Base-by-base conservation (phyloP, 1,140 invertebrate genomes). In the Octopus bimaculoides region DNA sequence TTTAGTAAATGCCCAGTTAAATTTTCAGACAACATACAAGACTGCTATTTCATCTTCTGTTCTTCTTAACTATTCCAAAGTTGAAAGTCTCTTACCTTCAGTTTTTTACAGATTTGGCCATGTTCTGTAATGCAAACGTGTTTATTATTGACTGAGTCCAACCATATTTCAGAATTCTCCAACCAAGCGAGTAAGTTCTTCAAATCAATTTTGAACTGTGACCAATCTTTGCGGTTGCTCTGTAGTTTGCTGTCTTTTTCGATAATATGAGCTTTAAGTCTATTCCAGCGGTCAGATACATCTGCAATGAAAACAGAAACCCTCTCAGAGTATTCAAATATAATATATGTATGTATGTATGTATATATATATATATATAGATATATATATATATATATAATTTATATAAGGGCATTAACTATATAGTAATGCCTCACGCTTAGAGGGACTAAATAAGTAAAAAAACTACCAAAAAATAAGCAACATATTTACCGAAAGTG, bases 141-240 rank as follows among this genome's bases (percentile, higher is more conserved):
- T 12, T 94, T 93, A 7, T 92, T 89, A 6, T 89, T 87, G 75
- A 95, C 93, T 10, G 92, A 90, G 71, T 93, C 93, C 83, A 96
- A 94, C 0, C 94, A 94, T 74, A 93, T 94, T 89, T 97, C 95
- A 0, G 96, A 95, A 83, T 95, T 94, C 86, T 95, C 94, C 61
- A 98, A 90, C 96, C 96, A 98, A 87, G 95, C 94, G 86, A 97
- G 94, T 83, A 97, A 90, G 79, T 95, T 92, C 94, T 96, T 97
- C 7, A 97, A 90, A 89, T 97, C 95, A 87, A 95, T 84, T 94
- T 95, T 94, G 85, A 97, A 92, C 89, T 97, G 96, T 80, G 94
- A 93, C 95, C 95, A 96, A 89, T 96, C 96, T 80, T 94, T 93
- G 85, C 93, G 80, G 71, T 94, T 88, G 87, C 95, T 94, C 84